Conservation (phyloP, 2,888 invertebrate genomes). For the Rhagium mordax region DNA sequence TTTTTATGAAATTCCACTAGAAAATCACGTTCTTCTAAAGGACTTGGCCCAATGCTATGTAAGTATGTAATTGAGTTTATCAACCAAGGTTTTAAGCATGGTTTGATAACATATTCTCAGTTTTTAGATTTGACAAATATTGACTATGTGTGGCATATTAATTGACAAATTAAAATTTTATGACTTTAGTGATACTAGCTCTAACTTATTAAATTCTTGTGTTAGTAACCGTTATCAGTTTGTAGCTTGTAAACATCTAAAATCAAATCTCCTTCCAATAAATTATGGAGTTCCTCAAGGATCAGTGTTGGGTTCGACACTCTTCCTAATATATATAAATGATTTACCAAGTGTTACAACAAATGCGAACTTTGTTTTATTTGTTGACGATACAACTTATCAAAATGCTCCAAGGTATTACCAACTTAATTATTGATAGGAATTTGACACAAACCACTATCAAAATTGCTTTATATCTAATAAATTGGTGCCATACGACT, state of each 20-base stretch:
- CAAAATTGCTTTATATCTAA: no score
- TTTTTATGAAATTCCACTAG: no score
- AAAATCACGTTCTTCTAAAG: no score
- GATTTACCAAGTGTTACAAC: not conserved
- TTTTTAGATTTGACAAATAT: no score
- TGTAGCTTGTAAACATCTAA: not conserved
- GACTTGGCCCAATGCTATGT: no score
- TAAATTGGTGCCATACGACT: no score
- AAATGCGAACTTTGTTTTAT: not conserved
- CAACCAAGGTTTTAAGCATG: no score
- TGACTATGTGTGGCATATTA: not conserved
- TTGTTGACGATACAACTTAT: not conserved
- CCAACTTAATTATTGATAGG: no score
- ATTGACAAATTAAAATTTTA: not conserved
- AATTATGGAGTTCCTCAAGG: constrained; percentile 14
- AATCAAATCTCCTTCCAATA: not conserved
- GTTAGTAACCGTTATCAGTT: not conserved
- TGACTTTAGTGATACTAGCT: not conserved
- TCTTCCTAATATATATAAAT: constrained; percentile 5
- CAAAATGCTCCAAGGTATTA: no score
- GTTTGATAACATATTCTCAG: no score
- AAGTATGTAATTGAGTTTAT: no score
- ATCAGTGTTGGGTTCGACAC: constrained; percentile 1
- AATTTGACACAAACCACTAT: no score
- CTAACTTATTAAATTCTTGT: not conserved